Conservation (phyloP, 2,113 vertebrate species). For the Echinops telfairi region DNA sequence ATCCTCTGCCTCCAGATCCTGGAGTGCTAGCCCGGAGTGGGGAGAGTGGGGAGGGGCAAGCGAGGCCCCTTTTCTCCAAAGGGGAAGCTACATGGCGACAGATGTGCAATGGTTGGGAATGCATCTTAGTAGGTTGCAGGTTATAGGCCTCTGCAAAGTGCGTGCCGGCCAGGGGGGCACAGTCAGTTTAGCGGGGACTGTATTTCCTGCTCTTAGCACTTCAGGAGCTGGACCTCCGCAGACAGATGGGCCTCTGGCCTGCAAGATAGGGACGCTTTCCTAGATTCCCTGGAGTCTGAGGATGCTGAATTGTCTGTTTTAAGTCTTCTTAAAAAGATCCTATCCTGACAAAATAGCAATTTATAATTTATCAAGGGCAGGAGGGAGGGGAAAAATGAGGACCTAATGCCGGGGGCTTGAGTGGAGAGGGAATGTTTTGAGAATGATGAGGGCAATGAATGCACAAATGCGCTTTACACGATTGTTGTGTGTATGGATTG, state of each 20-base stretch:
- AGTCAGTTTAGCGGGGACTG: not conserved
- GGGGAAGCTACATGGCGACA: not conserved
- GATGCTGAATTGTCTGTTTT: not conserved
- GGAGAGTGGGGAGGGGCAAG: not conserved
- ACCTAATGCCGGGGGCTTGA: no score
- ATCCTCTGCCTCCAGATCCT: not conserved
- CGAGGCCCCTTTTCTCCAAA: not conserved
- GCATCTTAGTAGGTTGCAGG: not conserved
- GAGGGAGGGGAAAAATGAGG: no score
- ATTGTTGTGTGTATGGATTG: no score
- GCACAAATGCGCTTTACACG: no score
- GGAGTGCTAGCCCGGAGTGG: not conserved
- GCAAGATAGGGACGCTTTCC: not conserved
- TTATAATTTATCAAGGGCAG: no score
- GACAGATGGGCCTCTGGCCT: not conserved
- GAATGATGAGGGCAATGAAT: no score
- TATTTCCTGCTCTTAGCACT: not conserved
- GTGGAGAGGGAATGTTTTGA: no score
- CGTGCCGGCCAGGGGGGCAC: not conserved
- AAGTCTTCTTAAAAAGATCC: not conserved
- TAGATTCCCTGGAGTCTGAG: not conserved
- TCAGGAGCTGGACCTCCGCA: not conserved
- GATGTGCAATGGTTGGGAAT: not conserved
- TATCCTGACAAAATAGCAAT: no score
- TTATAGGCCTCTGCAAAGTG: not conserved